These are phyloP conservation scores for Anabacerthia variegaticeps DNA, from an alignment of 2,797 vertebrate genomes.

Conservation along the genomic window DNA sequence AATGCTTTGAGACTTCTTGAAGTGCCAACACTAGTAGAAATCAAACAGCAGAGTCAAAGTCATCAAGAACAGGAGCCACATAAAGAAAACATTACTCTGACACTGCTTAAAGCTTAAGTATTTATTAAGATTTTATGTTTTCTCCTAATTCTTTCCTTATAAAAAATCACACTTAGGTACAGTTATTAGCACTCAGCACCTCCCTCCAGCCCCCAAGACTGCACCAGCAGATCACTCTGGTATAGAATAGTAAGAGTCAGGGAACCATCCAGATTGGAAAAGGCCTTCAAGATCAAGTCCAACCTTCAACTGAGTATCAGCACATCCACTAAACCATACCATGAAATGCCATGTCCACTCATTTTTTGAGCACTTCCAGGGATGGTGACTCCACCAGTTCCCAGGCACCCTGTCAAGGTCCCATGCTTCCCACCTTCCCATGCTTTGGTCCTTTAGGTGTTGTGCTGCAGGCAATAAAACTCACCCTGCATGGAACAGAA, in stretches of 20 bases:
- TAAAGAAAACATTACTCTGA: neutral
- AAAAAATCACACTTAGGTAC: neutral
- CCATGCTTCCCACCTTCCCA: no score
- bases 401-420: neutral
- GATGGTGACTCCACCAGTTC: neutral
- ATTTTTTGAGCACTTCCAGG: neutral
- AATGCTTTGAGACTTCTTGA: neutral
- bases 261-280: neutral
- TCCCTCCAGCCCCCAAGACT: neutral
- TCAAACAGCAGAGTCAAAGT: neutral
- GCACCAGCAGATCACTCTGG: neutral
- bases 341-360: neutral
- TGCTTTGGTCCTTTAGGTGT: neutral
- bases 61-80: neutral
- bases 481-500: rapidly evolving
- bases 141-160: neutral
- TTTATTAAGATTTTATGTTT: neutral
- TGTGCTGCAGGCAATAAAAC: neutral
- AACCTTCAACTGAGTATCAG: neutral
- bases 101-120: neutral
- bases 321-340: neutral
- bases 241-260: rapidly evolving
- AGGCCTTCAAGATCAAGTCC: neutral
- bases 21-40: neutral
- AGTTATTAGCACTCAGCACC: neutral